phyloP scores from a whole-genome alignment of 2,797 vertebrate genomes.

The Falco biarmicus region DNA sequence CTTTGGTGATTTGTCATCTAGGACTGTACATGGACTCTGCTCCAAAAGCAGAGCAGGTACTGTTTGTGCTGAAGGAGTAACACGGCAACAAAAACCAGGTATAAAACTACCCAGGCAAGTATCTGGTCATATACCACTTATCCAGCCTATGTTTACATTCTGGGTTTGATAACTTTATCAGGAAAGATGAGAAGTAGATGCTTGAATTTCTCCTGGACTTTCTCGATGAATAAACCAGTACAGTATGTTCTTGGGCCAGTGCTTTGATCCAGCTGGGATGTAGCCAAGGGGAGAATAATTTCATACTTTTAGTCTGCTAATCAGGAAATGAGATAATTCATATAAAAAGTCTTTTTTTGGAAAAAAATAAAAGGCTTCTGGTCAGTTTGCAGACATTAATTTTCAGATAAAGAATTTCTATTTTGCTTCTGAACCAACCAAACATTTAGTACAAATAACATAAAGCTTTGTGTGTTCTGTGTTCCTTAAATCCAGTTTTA shows the following conservation, averaged over 20 bases:
- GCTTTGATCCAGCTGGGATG: slow-evolving; percentile 30
- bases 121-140: not conserved
- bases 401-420: slow-evolving; percentile 5
- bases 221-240: not conserved
- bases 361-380: not conserved
- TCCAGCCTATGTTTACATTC: not conserved
- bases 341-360: not conserved
- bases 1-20: not conserved
- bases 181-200: not conserved
- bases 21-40: not conserved
- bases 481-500: not conserved
- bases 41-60: not conserved
- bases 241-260: slow-evolving; percentile 26
- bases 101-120: not conserved
- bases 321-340: slow-evolving; percentile 46
- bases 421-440: slow-evolving; percentile 14
- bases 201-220: slow-evolving; percentile 24
- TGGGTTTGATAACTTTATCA: not conserved
- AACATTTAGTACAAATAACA: not conserved
- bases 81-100: not conserved
- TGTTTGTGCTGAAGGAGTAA: not conserved
- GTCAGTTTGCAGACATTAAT: slow-evolving; percentile 11
- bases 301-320: slow-evolving; percentile 28
- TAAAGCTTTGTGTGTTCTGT: not conserved
- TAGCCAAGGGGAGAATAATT: slow-evolving; percentile 10